Base-by-base conservation (phyloP, 2,797 vertebrate species). In the Leptatherina wallacei region DNA sequence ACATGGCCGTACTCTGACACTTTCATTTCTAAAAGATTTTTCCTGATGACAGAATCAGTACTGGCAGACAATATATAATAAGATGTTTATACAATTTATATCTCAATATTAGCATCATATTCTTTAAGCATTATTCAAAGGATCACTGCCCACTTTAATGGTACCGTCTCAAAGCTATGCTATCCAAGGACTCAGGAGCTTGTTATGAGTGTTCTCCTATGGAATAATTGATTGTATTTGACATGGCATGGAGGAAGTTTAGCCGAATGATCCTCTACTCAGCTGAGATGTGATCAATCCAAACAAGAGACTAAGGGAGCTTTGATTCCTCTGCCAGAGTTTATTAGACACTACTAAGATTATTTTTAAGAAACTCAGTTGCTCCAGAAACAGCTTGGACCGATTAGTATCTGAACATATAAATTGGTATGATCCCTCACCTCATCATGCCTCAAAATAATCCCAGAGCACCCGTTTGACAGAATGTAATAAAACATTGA, bases 221-320 rank as follows among this genome's bases (percentile, higher is more conserved):
- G 64, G 80, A 87, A 85, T 86, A 88, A 86, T 84, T 90, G 85
- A 92, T 90, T 88, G 87, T 81, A 85, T 90, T 87, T 90, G 87
- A 92, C 84, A 81, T 74, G 88, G 88, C 82, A 59, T 78, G 64
- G 78, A 84, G 84, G 80, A 87, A 85, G 80, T 80, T 61, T 1
- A 30, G 54, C 30, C 30, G 77, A 90, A 66, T 85, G 78, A 85
- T 85, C 81, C 80, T 79, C 69, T 52, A 80, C 42, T 47, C 73
- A 58, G 65, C 65, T 24, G 65, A 74, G 72, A 78, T 64, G 44
- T 84, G 86, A 91, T 90, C 85, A 89, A 85, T 87, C 83, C 83
- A 87, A 92, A 88, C 73, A 81, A 92, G 88, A 81, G 80, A 71
- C 69, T 30, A 51, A 56, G 47, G 63, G 67, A 81, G 83, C 62